Base-by-base conservation (phyloP, 1,140 invertebrate species). In the Saxidomus purpurata region DNA sequence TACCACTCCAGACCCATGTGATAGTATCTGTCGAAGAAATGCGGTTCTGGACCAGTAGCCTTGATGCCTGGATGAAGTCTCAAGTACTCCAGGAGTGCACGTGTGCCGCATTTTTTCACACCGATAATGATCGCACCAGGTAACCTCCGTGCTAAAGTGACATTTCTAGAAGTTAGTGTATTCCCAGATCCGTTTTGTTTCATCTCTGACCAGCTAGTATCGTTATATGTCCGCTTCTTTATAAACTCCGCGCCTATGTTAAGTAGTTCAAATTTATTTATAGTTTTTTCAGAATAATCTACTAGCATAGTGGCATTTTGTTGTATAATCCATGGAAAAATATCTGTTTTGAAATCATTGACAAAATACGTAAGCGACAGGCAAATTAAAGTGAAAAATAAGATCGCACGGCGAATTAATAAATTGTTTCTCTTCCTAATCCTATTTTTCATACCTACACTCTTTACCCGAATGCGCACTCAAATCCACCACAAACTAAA, bases 21-120 rank as follows among this genome's bases (percentile, higher is more conserved):
- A 84, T 95, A 96, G 86, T 96, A 63, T 87, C 93, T 91, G 89
- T 96, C 96, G 86, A 96, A 96, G 91, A 95, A 96, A 79, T 96
- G 95, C 17, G 95, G 82, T 67, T 92, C 93, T 15, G 88, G 90
- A 47, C 91, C 91, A 9, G 95, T 92, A 0, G 92, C 93, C 55
- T 77, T 87, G 36, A 96, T 91, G 31, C 93, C 69, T 22, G 95
- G 95, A 90, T 96, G 95, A 43, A 96, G 90, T n/a, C 93, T 89
- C 9, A 96, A 87, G 63, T 95, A 95, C 87, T 96, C 94, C 28
- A 96, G 90, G n/a, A 96, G 92, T n/a, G 96, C 96, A 28, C 96
- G 89, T 3, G 96, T 96, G 22, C 96, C 96, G 34, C 94, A 94
- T 91, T 96, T 96, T 59, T 95, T 92, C 25, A 95, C 96, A 59